Conservation (phyloP, 2,888 invertebrate species). For the Pandemis corylana region DNA sequence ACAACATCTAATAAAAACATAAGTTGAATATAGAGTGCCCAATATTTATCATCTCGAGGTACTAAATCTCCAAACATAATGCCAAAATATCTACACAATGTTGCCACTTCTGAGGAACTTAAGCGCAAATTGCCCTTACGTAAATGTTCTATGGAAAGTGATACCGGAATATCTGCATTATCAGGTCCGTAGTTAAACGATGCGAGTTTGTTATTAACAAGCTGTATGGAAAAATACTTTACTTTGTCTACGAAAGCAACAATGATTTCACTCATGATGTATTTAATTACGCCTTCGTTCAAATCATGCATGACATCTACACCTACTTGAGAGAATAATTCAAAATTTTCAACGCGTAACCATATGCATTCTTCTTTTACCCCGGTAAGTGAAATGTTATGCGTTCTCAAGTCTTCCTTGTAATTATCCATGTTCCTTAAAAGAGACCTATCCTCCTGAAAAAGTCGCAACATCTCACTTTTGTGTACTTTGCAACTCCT, state of each 20-base stretch:
- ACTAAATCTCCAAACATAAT: conserved; percentile 38
- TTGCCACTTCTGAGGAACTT: conserved; percentile 21
- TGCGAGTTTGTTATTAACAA: conserved; percentile 29
- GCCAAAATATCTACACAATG: conserved; percentile 36
- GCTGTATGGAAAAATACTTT: conserved; percentile 21
- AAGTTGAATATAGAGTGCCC: conserved; percentile 33
- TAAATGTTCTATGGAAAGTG: too few species aligned
- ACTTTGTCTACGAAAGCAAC: conserved; percentile 29
- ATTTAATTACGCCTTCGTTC: conserved; percentile 47
- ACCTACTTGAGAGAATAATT: conserved; percentile 46
- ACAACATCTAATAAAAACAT: conserved; percentile 31
- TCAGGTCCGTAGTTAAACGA: conserved; percentile 36
- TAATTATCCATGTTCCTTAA: too few species aligned
- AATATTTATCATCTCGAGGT: too few species aligned
- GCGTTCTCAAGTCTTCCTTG: too few species aligned
- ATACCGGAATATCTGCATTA: conserved; percentile 12
- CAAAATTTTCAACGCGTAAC: conserved; percentile 43
- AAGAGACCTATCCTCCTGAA: too few species aligned
- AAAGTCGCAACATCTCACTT: too few species aligned
- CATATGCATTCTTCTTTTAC: conserved; percentile 47
- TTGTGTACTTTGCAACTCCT: too few species aligned
- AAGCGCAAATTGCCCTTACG: conserved; percentile 32
- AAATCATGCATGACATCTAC: conserved; percentile 50
- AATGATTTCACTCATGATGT: conserved; percentile 25
- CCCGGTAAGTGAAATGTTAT: too few species aligned